Percentiles rank a stretch among this genome's conserved stretches.
phyloP scores from a whole-genome alignment of 2,113 vertebrate genomes.

The Crocuta crocuta region DNA sequence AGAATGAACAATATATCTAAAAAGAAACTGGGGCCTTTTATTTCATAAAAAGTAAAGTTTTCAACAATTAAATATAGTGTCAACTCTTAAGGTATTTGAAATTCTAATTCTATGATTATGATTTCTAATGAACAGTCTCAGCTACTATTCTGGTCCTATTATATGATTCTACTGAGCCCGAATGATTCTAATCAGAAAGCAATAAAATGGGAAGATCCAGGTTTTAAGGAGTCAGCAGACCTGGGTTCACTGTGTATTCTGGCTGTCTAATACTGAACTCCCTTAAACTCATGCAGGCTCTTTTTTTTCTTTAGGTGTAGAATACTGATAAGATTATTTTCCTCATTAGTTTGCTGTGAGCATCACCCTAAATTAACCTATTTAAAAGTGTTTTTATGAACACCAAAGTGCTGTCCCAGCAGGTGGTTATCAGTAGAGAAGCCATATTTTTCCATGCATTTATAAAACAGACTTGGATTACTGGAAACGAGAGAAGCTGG shows the following conservation, averaged over 20 bases:
- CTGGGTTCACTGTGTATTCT: not conserved
- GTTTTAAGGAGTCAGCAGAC: not conserved
- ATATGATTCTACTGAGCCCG: not conserved
- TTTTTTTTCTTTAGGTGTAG: not conserved
- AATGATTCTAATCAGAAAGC: not conserved
- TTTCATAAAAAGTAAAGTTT: not conserved
- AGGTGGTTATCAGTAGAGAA: not conserved
- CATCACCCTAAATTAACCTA: not conserved
- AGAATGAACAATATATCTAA: constrained; percentile 12
- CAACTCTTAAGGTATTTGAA: not conserved
- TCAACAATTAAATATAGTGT: not conserved
- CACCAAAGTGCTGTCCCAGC: not conserved
- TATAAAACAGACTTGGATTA: not conserved
- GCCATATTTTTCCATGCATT: not conserved
- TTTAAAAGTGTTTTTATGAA: not conserved
- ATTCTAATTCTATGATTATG: not conserved
- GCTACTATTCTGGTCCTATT: not conserved
- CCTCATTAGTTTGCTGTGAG: not conserved
- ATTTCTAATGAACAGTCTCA: not conserved
- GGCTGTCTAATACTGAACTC: not conserved
- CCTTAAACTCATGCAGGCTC: not conserved
- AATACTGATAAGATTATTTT: not conserved
- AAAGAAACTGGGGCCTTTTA: not conserved
- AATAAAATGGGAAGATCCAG: not conserved
- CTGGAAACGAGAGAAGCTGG: not conserved